Base-by-base conservation (phyloP, 2,888 invertebrate species). In the Parasteatoda lunata region DNA sequence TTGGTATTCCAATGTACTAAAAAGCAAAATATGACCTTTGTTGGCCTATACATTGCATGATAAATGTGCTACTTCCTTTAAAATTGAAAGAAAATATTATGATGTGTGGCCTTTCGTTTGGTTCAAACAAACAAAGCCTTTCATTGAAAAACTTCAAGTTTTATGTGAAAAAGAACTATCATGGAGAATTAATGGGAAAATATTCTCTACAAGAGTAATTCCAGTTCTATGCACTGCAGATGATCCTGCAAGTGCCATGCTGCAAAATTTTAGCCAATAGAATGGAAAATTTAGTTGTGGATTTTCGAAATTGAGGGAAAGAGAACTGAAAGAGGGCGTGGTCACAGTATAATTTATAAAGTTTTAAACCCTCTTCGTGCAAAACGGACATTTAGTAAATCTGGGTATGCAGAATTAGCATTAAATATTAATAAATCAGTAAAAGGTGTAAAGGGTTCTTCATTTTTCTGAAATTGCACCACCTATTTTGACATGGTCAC, bases 401-500 rank as follows among this genome's bases (percentile, higher is more conserved):
- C 76, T 6, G n/a, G 2, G 30, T 30, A 30, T 30, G 30, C 65
- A n/a, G 47, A 5, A 47, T 64, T 48, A 64, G 79, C 69, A 3
- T 8, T 59, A n/a, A 11, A 3, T 48, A n/a, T 64, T 5, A 45
- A 49, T 49, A 64, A 49, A 49, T 30, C 65, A 64, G 73, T 80
- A 0, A 80, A 70, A 45, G 72, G 80, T n/a, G 72, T 80, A 49
- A 80, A 72, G 47, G 80, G 73, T 11, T 52, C 66, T 86, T 86
- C 5, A 66, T 68, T 4, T 51, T 89, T 6, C 15, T 72, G 11
- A 3, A 13, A 3, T 66, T 88, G 45, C 68, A 68, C 49, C 52
- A n/a, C 59, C 3, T 47, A 86, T 30, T 90, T 90, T 79, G 80
- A 90, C 77, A 88, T 89, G 13, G 75, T 90, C 11, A 69, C 75